These are phyloP conservation scores for Accipiter virgatus DNA, from an alignment of 2,113 vertebrate genomes.

Conservation along the genomic window DNA sequence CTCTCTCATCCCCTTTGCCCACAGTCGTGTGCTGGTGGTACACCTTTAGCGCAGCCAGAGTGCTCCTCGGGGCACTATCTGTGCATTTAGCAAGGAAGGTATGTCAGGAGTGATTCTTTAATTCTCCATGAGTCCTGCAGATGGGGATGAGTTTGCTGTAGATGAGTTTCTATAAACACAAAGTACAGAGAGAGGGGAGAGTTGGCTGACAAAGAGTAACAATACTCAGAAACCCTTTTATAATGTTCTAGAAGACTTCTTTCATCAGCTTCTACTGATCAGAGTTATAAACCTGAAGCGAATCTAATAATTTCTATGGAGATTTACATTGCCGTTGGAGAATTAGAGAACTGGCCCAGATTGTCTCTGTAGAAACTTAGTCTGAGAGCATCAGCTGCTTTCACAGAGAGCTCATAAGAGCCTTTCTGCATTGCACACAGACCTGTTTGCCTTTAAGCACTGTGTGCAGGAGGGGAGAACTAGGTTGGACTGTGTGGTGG, in stretches of 20 bases:
- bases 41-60: too few species aligned
- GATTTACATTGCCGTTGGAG: background rate
- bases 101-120: too few species aligned
- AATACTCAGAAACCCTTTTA: background rate
- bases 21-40: fast-evolving
- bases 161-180: background rate
- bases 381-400: background rate
- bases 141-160: background rate
- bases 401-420: background rate
- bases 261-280: background rate
- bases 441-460: background rate
- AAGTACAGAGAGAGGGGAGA: background rate
- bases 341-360: background rate
- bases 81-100: background rate
- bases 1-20: fast-evolving
- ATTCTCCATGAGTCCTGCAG: background rate
- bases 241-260: background rate
- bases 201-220: background rate
- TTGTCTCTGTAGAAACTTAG: background rate
- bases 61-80: fast-evolving
- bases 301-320: background rate
- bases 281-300: background rate
- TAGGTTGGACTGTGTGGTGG: too few species aligned
- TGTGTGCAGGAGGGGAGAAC: background rate
- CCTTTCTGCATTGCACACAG: fast-evolving